Conservation (phyloP, 2,888 invertebrate species). For the Leptopterna dolabrata region DNA sequence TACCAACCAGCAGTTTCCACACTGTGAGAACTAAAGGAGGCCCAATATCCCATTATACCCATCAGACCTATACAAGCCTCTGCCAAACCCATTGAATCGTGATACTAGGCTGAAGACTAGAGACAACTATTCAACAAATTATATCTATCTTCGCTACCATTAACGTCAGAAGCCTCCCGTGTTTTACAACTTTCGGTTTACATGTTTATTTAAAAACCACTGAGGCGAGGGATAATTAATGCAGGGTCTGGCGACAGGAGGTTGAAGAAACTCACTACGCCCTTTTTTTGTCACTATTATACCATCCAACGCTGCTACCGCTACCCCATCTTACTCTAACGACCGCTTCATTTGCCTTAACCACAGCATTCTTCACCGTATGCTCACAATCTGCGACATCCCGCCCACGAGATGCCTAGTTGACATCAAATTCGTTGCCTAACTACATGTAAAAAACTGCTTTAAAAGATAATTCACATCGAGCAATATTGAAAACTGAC, state of each 20-base stretch:
- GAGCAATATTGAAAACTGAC: too few species aligned
- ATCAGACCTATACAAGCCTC: too few species aligned
- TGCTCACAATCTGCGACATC: background rate
- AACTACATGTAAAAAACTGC: too few species aligned
- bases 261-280: background rate
- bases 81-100: too few species aligned
- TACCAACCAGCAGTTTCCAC: too few species aligned
- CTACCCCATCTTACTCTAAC: background rate
- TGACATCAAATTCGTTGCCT: background rate
- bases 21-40: too few species aligned
- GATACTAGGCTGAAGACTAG: too few species aligned
- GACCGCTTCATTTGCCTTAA: background rate
- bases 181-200: background rate
- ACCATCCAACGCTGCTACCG: background rate
- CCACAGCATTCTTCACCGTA: background rate
- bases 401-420: background rate
- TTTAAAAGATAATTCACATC: too few species aligned
- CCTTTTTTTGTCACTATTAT: background rate
- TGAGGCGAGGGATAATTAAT: slow-evolving; percentile 1
- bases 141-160: too few species aligned
- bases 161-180: background rate
- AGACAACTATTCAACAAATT: too few species aligned
- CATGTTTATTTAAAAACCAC: background rate
- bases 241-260: background rate
- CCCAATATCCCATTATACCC: too few species aligned